Conservation (phyloP, 2,113 vertebrate species). For the Eretmochelys imbricata region DNA sequence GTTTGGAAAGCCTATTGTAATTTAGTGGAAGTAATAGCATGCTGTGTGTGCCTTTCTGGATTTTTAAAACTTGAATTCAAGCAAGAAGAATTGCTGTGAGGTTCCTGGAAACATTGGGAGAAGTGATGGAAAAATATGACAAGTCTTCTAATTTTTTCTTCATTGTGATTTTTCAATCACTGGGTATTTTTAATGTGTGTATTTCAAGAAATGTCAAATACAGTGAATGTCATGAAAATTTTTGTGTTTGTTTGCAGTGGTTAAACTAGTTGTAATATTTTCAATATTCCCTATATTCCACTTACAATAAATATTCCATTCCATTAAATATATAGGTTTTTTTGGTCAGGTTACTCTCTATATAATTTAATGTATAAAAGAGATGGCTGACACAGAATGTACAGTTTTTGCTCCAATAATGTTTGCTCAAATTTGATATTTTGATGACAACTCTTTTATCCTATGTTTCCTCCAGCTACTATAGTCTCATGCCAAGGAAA, state of each 20-base stretch:
- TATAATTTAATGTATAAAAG: background rate
- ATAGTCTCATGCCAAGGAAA: background rate
- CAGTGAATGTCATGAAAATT: conserved; percentile 35
- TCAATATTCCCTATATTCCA: background rate
- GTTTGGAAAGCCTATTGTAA: conserved; percentile 68
- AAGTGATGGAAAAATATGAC: conserved; percentile 33
- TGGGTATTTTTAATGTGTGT: conserved; percentile 34
- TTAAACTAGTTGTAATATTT: conserved; percentile 34
- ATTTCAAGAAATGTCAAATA: conserved; percentile 61
- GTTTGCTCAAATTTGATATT: background rate
- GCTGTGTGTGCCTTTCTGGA: conserved; percentile 61
- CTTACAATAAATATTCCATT: background rate
- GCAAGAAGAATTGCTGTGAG: conserved; percentile 63
- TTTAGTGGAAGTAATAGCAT: conserved; percentile 78
- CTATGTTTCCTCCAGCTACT: background rate
- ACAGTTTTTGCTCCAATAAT: background rate
- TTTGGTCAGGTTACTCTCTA: background rate
- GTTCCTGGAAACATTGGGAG: conserved; percentile 50
- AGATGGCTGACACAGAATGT: background rate
- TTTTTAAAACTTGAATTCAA: conserved; percentile 77
- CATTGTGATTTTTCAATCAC: conserved; percentile 56
- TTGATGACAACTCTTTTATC: background rate
- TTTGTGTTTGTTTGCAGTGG: conserved; percentile 39
- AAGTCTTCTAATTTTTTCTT: conserved; percentile 5
- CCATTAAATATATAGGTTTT: background rate